Evolutionary conservation across 1,140 invertebrate genomes (phyloP).

Genomic region (Akabosia matsudoensis): DNA sequence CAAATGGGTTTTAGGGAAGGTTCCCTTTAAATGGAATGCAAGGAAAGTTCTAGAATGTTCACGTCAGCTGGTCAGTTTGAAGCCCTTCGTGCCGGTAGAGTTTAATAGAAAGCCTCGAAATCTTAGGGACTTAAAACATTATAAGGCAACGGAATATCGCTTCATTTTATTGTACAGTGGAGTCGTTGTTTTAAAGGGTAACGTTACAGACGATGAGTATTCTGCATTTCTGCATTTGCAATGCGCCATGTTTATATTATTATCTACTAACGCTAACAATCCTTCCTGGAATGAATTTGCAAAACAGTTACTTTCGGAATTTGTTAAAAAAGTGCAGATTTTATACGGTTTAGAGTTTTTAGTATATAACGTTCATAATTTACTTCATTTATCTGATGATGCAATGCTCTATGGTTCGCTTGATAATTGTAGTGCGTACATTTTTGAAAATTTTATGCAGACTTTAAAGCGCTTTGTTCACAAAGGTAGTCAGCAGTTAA

Average conservation of each 20-base stretch:
- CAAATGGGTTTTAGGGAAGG: slow-evolving; percentile 13
- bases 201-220: slow-evolving; percentile 48
- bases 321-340: not conserved
- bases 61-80: slow-evolving; percentile 10
- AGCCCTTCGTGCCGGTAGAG: slow-evolving; percentile 48
- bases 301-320: not conserved
- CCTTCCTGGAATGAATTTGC: slow-evolving; percentile 23
- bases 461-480: slow-evolving; percentile 48
- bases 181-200: slow-evolving; percentile 49
- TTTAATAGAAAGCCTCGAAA: slow-evolving; percentile 52
- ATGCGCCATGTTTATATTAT: slow-evolving; percentile 46
- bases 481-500: not conserved
- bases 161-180: slow-evolving; percentile 54
- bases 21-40: slow-evolving; percentile 15
- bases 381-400: slow-evolving; percentile 52
- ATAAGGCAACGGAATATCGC: slow-evolving; percentile 56
- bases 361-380: slow-evolving; percentile 31
- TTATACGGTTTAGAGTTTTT: slow-evolving; percentile 19
- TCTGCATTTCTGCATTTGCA: slow-evolving; percentile 51
- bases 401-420: slow-evolving; percentile 51
- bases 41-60: not conserved
- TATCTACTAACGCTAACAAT: not conserved
- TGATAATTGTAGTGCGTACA: slow-evolving; percentile 52
- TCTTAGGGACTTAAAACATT: slow-evolving; percentile 50
- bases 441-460: slow-evolving; percentile 54